phyloP scores from a whole-genome alignment of 2,888 invertebrate species.

The Ommatoiulus sabulosus region DNA sequence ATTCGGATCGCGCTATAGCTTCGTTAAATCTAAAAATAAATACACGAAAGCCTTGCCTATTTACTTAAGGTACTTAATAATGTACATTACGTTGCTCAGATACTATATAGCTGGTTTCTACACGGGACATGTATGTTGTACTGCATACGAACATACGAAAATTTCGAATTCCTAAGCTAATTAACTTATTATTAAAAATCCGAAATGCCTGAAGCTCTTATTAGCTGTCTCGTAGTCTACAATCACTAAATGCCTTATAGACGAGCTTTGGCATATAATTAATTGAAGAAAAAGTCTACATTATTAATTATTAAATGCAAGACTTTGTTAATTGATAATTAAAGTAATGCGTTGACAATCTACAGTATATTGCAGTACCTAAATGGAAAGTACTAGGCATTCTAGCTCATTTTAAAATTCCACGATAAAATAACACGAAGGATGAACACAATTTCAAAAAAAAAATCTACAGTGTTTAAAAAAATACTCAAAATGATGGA shows the following conservation, averaged over 20 bases:
- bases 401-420: too few relatives aligned
- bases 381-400: too few relatives aligned
- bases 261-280: constrained; percentile 1
- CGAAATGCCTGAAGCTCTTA: not conserved
- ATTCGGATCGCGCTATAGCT: not conserved
- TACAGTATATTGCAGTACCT: not conserved
- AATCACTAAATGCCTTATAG: not conserved
- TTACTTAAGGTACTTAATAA: constrained; percentile 22
- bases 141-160: not conserved
- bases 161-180: constrained; percentile 8
- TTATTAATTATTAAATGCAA: not conserved
- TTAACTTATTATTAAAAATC: constrained; percentile 35
- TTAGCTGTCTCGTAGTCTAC: not conserved
- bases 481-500: too few relatives aligned
- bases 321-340: not conserved
- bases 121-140: not conserved
- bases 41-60: not conserved
- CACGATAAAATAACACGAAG: too few relatives aligned
- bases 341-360: not conserved
- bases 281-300: not conserved
- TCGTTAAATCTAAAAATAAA: not conserved
- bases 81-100: not conserved
- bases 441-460: too few relatives aligned
- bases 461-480: too few relatives aligned
- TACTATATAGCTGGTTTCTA: not conserved